These are phyloP conservation scores for Melanerpes aurifrons DNA, from an alignment of 2,113 vertebrate species.

Conservation along the genomic window DNA sequence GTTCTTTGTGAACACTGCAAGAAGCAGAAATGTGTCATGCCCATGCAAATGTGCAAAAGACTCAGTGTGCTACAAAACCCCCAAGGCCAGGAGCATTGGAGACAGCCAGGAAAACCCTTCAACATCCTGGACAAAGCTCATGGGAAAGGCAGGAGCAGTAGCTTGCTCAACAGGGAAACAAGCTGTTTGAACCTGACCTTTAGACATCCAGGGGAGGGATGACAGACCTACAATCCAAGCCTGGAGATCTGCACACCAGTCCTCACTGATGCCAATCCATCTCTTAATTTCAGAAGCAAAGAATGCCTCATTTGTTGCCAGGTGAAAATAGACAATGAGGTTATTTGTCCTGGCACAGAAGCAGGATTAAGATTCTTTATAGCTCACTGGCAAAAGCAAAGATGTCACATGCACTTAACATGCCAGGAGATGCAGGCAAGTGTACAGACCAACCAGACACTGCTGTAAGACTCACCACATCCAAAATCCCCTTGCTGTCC, in stretches of 20 bases:
- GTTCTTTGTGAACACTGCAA: slow-evolving; percentile 93
- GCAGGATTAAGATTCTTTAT: neutral
- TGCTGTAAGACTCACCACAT: neutral
- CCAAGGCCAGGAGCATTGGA: neutral
- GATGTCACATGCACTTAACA: fast-evolving
- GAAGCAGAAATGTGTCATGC: neutral
- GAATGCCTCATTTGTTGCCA: neutral
- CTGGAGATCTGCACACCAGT: neutral
- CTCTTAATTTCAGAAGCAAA: neutral
- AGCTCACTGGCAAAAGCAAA: neutral
- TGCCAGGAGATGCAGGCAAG: neutral
- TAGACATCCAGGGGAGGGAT: neutral
- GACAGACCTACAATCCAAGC: neutral
- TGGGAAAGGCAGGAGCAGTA: neutral
- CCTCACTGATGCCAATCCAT: neutral
- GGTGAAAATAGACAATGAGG: neutral
- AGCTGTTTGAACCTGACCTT: neutral
- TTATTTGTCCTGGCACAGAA: neutral
- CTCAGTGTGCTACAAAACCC: neutral
- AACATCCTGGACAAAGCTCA: neutral
- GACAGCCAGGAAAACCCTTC: neutral
- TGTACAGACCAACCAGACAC: neutral
- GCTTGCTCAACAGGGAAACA: neutral
- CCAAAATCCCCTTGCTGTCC: neutral
- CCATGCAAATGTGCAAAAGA: neutral